Conservation (phyloP, 2,888 invertebrate genomes). For the Stenotaenia linearis region DNA sequence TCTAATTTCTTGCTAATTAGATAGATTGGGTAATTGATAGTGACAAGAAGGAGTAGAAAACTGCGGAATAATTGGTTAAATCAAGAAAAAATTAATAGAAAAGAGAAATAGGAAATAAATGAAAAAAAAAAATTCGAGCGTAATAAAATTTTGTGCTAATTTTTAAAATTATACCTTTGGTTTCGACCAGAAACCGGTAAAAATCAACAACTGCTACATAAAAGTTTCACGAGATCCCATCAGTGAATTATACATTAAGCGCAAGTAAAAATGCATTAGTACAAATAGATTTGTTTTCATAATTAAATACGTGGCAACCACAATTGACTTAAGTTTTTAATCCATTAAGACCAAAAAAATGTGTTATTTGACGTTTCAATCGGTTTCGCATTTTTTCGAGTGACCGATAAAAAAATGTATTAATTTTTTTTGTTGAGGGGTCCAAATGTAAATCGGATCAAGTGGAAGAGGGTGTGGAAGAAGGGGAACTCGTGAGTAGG, state of each 20-base stretch:
- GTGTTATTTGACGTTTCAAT: background rate
- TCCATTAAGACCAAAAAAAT: background rate
- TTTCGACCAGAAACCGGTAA: background rate
- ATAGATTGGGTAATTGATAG: background rate
- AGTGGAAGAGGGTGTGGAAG: conserved; percentile 11
- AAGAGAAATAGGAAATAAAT: background rate
- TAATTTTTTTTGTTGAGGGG: conserved; percentile 5
- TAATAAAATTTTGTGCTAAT: background rate
- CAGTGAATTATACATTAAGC: background rate
- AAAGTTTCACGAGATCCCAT: background rate
- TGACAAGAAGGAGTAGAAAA: background rate
- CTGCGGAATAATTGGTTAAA: background rate
- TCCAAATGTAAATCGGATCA: conserved; percentile 15
- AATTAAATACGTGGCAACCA: conserved; percentile 6
- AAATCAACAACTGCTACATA: background rate
- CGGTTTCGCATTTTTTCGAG: background rate
- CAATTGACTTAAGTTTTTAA: background rate
- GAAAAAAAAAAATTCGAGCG: background rate
- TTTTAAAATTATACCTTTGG: background rate
- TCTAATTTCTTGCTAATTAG: background rate
- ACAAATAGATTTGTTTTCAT: conserved; percentile 15
- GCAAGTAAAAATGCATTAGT: background rate
- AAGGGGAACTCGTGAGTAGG: background rate
- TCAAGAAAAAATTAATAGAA: background rate
- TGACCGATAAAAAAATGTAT: background rate